Percentiles rank a stretch among this genome's conserved stretches.
These are phyloP conservation scores for Ciconia stormi DNA, from an alignment of 2,113 vertebrate species.

Conservation along the genomic window DNA sequence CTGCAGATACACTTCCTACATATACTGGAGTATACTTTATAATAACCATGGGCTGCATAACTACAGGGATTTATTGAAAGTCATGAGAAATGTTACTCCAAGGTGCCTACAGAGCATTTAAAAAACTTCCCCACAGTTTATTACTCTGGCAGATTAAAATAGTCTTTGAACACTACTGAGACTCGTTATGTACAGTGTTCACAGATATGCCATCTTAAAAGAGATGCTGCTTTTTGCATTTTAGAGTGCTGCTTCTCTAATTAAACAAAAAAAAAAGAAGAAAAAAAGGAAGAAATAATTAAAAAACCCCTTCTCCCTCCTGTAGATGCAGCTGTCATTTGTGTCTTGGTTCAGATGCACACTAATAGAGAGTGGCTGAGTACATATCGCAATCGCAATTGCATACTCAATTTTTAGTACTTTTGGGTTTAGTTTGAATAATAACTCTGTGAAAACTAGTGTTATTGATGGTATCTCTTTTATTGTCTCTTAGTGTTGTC, in stretches of 20 bases:
- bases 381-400: neutral
- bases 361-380: neutral
- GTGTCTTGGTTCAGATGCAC: neutral
- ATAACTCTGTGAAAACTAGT: neutral
- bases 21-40: neutral
- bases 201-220: neutral
- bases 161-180: neutral
- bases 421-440: neutral
- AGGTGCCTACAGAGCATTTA: neutral
- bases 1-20: neutral
- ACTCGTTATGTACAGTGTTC: neutral
- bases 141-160: neutral
- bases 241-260: neutral
- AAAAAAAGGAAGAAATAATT: neutral
- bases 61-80: neutral
- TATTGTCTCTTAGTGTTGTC: neutral
- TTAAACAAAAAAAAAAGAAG: neutral
- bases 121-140: conserved; percentile 3
- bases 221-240: neutral
- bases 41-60: neutral
- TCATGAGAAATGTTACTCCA: neutral
- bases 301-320: neutral
- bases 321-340: neutral
- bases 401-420: neutral
- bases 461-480: neutral